A percentile compares a stretch with the other conserved stretches of the same genome.
These are phyloP conservation scores for Carcinoscorpius rotundicauda DNA, from an alignment of 1,140 invertebrate genomes.

Conservation along the genomic window DNA sequence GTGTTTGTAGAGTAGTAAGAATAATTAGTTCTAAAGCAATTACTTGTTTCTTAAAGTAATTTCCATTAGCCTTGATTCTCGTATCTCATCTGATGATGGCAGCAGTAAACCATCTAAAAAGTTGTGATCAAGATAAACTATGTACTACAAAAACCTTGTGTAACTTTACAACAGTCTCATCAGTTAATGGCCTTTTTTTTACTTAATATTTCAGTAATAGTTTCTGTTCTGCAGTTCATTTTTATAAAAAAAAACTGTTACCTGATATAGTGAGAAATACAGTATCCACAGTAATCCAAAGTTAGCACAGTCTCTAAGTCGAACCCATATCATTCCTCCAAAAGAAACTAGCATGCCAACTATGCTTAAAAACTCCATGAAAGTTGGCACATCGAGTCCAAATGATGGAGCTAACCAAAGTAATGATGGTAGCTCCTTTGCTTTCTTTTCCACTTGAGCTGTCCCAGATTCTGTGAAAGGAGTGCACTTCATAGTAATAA, in stretches of 20 bases:
- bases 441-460: background rate
- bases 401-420: slow-evolving; percentile 54
- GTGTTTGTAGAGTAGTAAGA: too few relatives aligned
- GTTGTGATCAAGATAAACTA: too few relatives aligned
- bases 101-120: too few relatives aligned
- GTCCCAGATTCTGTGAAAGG: too few relatives aligned
- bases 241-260: slow-evolving; percentile 27
- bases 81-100: too few relatives aligned
- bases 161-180: background rate
- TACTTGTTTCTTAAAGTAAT: too few relatives aligned
- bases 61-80: too few relatives aligned
- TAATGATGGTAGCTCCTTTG: slow-evolving; percentile 49
- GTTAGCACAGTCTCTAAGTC: slow-evolving; percentile 45
- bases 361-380: slow-evolving; percentile 57
- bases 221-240: background rate
- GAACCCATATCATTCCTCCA: slow-evolving; percentile 50
- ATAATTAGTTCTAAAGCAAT: too few relatives aligned
- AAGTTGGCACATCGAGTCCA: slow-evolving; percentile 51
- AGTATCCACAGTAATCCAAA: slow-evolving; percentile 55
- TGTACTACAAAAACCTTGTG: background rate
- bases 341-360: slow-evolving; percentile 51
- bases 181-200: too few relatives aligned
- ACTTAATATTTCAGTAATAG: too few relatives aligned
- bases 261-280: slow-evolving; percentile 62
- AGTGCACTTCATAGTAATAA: too few relatives aligned